Evolutionary conservation across 2,113 vertebrate species (phyloP).

Genomic region (Neodon shergylaensis): DNA sequence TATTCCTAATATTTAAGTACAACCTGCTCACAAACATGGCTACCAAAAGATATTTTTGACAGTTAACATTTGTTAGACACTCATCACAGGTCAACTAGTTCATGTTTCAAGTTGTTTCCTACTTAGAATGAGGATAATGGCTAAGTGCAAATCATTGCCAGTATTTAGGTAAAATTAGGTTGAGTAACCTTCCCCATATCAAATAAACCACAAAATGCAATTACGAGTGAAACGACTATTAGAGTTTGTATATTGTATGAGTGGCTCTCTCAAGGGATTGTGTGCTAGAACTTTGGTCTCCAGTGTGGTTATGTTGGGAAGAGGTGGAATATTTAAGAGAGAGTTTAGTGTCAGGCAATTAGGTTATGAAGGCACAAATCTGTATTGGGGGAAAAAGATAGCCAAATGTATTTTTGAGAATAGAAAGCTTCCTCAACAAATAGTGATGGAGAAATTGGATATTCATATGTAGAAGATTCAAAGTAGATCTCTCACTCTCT

Average conservation of each 20-base stretch:
- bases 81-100: neutral
- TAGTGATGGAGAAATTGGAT: neutral
- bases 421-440: neutral
- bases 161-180: neutral
- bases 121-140: neutral
- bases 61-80: neutral
- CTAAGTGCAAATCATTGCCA: neutral
- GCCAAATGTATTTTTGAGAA: neutral
- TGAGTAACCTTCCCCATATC: neutral
- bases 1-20: neutral
- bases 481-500: neutral
- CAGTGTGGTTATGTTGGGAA: neutral
- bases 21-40: neutral
- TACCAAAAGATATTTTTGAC: neutral
- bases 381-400: neutral
- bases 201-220: neutral
- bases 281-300: neutral
- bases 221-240: neutral
- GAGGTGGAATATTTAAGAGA: neutral
- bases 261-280: neutral
- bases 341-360: neutral
- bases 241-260: too few species aligned
- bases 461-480: neutral
- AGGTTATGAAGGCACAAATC: neutral
- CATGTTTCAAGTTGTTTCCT: neutral